Evolutionary conservation across 2,113 vertebrate species (phyloP).

Genomic region (Galeopterus variegatus): DNA sequence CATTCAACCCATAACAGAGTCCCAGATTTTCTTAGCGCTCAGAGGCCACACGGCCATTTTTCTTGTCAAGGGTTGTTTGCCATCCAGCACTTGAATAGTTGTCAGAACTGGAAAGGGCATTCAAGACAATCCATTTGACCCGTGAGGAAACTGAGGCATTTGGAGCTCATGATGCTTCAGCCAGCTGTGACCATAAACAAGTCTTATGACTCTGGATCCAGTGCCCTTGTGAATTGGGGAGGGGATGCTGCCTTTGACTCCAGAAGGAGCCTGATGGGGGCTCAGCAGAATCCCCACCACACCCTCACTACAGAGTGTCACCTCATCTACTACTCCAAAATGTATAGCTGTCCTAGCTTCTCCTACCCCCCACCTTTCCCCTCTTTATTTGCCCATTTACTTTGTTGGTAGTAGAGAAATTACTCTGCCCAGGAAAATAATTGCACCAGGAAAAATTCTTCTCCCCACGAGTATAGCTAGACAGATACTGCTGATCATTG

Average conservation of each 20-base stretch:
- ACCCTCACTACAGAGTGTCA: neutral
- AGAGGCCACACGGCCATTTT: neutral
- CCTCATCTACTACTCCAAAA: neutral
- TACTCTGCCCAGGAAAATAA: neutral
- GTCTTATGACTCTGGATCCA: neutral
- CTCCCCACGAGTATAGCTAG: neutral
- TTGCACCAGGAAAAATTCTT: neutral
- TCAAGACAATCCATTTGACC: neutral
- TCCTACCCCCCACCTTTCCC: neutral
- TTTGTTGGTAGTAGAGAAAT: neutral
- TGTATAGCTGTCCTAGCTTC: neutral
- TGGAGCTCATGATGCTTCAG: rapidly evolving
- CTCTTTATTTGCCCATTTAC: neutral
- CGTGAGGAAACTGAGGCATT: neutral
- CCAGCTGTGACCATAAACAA: neutral
- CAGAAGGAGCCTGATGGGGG: neutral
- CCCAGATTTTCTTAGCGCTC: neutral
- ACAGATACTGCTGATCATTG: neutral
- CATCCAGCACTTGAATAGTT: neutral
- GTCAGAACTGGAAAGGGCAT: neutral
- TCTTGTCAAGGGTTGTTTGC: neutral
- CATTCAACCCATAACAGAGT: no score
- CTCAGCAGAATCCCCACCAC: neutral
- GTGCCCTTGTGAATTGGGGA: neutral
- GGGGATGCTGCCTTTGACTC: neutral